Evolutionary conservation across 92 coral and sea anemone genomes (phyloP), one percentile per base, ranked within the genome.

Genomic region (Chrysogorgia sp.): DNA sequence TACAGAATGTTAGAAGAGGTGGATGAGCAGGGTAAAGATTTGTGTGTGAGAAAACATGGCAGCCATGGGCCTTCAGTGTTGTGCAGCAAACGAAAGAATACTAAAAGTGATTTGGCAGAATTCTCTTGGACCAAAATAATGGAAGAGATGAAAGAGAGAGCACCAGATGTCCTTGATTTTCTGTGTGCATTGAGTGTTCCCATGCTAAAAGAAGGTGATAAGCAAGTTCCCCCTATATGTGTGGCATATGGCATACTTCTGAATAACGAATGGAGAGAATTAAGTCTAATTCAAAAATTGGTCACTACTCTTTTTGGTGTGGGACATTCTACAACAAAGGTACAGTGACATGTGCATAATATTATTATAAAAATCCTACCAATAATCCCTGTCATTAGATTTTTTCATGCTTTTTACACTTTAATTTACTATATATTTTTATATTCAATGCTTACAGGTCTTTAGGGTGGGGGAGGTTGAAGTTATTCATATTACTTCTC

Each of bases 291-390:
- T 26, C 84, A 77, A 19, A 77, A 87, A 32, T 3, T 87, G 5
- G 52, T 50, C 15, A 71, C 86, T 9, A 40, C 58, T 21, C 13
- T 79, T 19, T 58, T 83, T 67, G 90, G 86, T 3, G 72, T 71
- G 32, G 90, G 90, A 15, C 83, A 82, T 70, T 64, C 80, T 22
- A 86, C 86, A 25, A 28, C 34, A 3, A 86, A 76, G 90, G 90
- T 82, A 75, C 63, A 30, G 10, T 21, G 15, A 70, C 15, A 19
- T 34, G 19, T 72, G 30, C 3, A 72, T 57, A 1, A 24, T 23
- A 29, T 8, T 2, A 20, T 25, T 15, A 6, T 34, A 22, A 6
- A 20, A 1, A 1, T 1, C 12, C 20, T 20, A 12, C 26, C 30
- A 12, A 56, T 13, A 10, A 20, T 12, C 26, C 30, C 12, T 56